These are phyloP conservation scores for Tychaedon coryphoeus DNA, from an alignment of 2,113 vertebrate species.

Conservation along the genomic window DNA sequence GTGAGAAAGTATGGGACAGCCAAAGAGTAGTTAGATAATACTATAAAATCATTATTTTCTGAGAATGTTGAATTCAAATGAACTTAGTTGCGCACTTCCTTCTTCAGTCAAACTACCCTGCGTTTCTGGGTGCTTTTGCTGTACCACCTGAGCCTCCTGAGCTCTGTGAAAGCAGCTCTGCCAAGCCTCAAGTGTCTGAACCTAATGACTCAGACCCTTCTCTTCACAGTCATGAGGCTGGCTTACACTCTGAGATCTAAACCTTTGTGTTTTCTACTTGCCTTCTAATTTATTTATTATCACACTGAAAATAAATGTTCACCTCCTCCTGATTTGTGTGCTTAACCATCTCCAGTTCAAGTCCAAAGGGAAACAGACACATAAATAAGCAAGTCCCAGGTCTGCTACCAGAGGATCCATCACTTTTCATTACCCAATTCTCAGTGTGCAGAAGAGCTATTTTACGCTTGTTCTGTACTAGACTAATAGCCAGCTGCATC, in stretches of 20 bases:
- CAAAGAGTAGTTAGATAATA: background rate
- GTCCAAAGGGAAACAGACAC: background rate
- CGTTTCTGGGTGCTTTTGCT: background rate
- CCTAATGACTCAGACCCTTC: background rate
- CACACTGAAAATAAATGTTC: slow-evolving; percentile 5
- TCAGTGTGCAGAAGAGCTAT: background rate
- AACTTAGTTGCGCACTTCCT: background rate
- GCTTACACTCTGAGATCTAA: background rate
- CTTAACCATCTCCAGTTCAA: slow-evolving; percentile 25
- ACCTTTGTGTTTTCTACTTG: background rate
- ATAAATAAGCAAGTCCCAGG: background rate
- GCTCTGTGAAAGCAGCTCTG: background rate
- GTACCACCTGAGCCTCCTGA: background rate
- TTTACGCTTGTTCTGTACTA: background rate
- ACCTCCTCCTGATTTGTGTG: background rate
- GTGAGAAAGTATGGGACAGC: background rate
- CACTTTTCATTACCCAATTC: background rate
- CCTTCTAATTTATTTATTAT: slow-evolving; percentile 28
- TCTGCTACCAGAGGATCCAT: background rate
- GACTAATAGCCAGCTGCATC: background rate
- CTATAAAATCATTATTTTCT: background rate
- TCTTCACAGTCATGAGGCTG: background rate
- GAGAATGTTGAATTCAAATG: background rate
- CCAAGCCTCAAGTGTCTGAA: background rate
- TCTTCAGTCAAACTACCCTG: background rate